Base-by-base conservation (phyloP, 2,888 invertebrate species). In the Eurytoma adleriae region DNA sequence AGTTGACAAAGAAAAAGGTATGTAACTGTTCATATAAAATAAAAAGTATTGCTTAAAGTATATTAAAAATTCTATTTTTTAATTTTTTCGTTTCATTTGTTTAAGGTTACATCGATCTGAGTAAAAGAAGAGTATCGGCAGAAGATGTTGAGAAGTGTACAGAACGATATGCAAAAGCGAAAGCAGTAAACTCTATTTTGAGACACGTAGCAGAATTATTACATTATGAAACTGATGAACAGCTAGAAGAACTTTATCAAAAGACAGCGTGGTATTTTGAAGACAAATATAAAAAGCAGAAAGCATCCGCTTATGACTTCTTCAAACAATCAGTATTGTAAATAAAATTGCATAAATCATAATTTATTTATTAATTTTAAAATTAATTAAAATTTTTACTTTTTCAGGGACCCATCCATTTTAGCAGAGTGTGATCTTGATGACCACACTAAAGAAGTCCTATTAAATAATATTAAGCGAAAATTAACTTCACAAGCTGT, bases 221-320 rank as follows among this genome's bases (percentile, higher is more conserved):
- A 64, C 95, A 96, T 84, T 99, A 97, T 89, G 96, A 97, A 87
- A 95, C 93, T 81, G 97, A 99, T 86, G 96, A 96, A 85, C 97
- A 99, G 89, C 92, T 99, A 59, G 99, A 99, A 88, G 97, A 98
- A 84, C 92, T 99, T 0, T 99, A 99, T 91, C 95, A 95, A 87
- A 96, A 96, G 89, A 99, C 99, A 0, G 99, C 99, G 0, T 99
- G 99, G 99, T 93, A 95, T 88, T 99, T 99, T 91, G 99, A 99
- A 91, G 96, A 97, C 87, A 99, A 99, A 91, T 97, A 96, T 89
- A 98, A 98, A 91, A 96, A 96, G 90, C 96, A 96, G 87, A 98
- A 98, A 91, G 98, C 98, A 0, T 97, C 97, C 2, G 97, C 98
- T 54, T 99, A 98, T 91, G 99, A 99, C 90, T 97, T 97, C 86